Conservation (phyloP, 2,888 invertebrate genomes). For the Phlogophora meticulosa region DNA sequence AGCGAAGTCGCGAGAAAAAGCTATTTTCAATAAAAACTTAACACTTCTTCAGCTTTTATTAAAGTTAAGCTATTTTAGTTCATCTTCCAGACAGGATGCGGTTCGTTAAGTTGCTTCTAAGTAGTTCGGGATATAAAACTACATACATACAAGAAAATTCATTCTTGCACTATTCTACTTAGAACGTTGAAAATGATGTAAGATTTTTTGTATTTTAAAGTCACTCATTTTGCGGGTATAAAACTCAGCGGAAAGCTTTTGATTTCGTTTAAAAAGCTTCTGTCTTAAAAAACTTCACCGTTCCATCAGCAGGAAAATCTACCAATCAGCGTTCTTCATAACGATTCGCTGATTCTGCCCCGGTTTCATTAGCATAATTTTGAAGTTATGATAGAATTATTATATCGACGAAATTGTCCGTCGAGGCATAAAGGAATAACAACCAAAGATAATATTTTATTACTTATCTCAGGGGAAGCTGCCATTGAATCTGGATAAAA, state of each 20-base stretch:
- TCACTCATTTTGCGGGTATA: constrained; percentile 1
- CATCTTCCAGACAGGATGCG: constrained; percentile 32
- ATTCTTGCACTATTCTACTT: constrained; percentile 4
- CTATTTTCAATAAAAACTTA: constrained; percentile 71
- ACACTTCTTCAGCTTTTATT: constrained; percentile 18
- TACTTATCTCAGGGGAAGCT: constrained; percentile 47
- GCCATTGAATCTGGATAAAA: constrained; percentile 53
- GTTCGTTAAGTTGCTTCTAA: constrained; percentile 28
- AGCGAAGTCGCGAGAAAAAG: too few species aligned
- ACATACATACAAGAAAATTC: constrained; percentile 15
- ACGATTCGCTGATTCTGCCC: constrained; percentile 53
- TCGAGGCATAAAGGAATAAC: constrained; percentile 55
- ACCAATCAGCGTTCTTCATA: constrained; percentile 52
- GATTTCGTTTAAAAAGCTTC: constrained; percentile 30
- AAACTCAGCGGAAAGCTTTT: constrained; percentile 16
- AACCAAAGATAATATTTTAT: constrained; percentile 61
- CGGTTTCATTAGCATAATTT: constrained; percentile 64
- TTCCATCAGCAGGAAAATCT: constrained; percentile 43
- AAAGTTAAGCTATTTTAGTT: constrained; percentile 40
- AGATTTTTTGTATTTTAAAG: constrained; percentile 12
- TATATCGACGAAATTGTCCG: constrained; percentile 56
- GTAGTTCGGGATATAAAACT: constrained; percentile 16
- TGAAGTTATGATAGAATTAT: constrained; percentile 61
- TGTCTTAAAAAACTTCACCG: constrained; percentile 43
- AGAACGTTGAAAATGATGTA: background rate